A percentile compares a stretch with the other conserved stretches of the same genome.
Conservation (phyloP, 2,113 vertebrate genomes). For the Chlamydotis undulata region DNA sequence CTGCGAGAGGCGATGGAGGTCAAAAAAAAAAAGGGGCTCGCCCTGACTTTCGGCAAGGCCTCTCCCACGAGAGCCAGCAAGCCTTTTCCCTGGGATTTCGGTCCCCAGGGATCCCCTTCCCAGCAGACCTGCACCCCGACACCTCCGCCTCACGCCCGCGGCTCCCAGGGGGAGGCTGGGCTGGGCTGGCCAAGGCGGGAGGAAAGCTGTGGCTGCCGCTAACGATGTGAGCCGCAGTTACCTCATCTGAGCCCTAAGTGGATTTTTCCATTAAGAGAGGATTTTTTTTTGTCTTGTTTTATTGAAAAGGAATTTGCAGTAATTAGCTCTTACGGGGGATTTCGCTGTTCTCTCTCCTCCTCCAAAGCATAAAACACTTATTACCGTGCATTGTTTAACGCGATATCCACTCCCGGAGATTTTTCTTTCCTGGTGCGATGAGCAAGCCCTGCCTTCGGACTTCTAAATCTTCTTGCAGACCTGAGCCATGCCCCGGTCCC, state of each 20-base stretch:
- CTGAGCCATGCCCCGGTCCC: not conserved
- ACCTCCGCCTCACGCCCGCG: not conserved
- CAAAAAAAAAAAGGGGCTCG: not conserved
- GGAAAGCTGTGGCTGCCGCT: not conserved
- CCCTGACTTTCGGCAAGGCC: fast-evolving
- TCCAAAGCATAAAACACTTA: slow-evolving; percentile 65
- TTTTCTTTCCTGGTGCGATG: not conserved
- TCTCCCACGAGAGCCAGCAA: not conserved
- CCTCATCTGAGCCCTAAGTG: slow-evolving; percentile 46
- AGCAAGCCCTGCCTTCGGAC: not conserved
- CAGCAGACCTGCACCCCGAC: not conserved
- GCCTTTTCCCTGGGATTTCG: not conserved
- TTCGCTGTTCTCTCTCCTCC: slow-evolving; percentile 63
- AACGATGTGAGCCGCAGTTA: not conserved
- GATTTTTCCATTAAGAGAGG: slow-evolving; percentile 61
- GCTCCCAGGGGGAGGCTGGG: not conserved
- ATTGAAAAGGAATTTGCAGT: slow-evolving; percentile 67
- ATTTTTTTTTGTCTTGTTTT: slow-evolving; percentile 60
- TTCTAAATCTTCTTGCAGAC: slow-evolving; percentile 24
- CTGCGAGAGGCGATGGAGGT: fast-evolving
- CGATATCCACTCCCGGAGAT: slow-evolving; percentile 15
- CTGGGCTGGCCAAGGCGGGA: not conserved
- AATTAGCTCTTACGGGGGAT: slow-evolving; percentile 72
- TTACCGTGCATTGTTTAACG: slow-evolving; percentile 34
- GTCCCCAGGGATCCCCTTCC: not conserved